Percentiles rank a stretch among this genome's conserved stretches.
phyloP scores from a whole-genome alignment of 1,140 invertebrate genomes.

The Colletes latitarsis region DNA sequence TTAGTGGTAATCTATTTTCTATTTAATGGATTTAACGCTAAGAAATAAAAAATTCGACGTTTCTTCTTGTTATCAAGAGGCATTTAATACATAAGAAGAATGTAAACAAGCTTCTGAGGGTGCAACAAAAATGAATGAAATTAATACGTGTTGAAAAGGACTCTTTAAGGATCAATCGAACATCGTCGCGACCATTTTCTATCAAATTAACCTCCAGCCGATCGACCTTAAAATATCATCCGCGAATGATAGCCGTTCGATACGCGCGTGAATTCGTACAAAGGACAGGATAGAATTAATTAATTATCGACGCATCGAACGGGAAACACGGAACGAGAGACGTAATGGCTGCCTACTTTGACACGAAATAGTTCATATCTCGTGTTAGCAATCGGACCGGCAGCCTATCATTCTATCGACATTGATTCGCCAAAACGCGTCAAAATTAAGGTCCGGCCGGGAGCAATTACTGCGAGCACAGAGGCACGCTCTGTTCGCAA shows the following conservation, averaged over 20 bases:
- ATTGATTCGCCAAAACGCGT: conserved; percentile 43
- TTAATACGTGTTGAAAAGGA: too few relatives aligned
- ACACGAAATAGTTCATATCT: conserved; percentile 36
- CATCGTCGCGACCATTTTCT: too few relatives aligned
- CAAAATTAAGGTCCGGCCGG: conserved; percentile 46
- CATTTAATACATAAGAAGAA: too few relatives aligned
- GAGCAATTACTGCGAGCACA: conserved; percentile 12
- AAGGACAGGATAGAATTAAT: conserved; percentile 33
- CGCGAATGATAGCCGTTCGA: neutral
- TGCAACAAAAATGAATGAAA: too few relatives aligned
- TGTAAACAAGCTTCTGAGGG: too few relatives aligned
- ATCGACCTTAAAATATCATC: neutral
- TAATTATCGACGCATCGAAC: conserved; percentile 15
- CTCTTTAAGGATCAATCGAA: too few relatives aligned
- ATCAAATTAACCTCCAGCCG: too few relatives aligned
- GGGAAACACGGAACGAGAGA: neutral
- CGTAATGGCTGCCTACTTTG: neutral
- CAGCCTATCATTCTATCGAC: conserved; percentile 53
- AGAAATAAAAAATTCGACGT: too few relatives aligned
- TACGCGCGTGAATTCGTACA: neutral
- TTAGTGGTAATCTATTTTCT: too few relatives aligned
- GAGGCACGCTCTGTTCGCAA: conserved; percentile 2
- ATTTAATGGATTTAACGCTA: too few relatives aligned
- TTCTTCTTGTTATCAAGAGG: too few relatives aligned
- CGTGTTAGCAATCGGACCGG: conserved; percentile 34